phyloP scores from a whole-genome alignment of 2,888 invertebrate genomes.

The Ctena decussata region DNA sequence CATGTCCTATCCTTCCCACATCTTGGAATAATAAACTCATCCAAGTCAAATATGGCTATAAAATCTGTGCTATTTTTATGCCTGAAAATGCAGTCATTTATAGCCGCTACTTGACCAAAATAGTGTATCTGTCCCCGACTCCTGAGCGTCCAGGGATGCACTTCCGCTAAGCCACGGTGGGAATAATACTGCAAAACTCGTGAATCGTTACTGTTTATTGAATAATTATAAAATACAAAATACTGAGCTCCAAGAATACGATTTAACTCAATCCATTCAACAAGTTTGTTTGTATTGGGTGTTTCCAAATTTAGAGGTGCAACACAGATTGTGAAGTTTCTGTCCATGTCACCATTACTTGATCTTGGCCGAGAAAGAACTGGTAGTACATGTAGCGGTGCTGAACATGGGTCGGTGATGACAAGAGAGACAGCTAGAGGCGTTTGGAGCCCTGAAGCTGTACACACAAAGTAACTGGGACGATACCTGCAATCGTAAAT shows the following conservation, averaged over 20 bases:
- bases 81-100: slow-evolving; percentile 17
- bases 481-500: not conserved
- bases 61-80: not conserved
- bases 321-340: not conserved
- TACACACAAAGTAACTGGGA: not conserved
- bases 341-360: too few relatives aligned
- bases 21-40: slow-evolving; percentile 23
- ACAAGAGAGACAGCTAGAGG: not conserved
- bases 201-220: not conserved
- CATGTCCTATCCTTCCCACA: not conserved
- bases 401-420: not conserved
- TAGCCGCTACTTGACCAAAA: slow-evolving; percentile 1
- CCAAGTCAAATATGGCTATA: slow-evolving; percentile 9
- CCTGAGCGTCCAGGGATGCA: not conserved
- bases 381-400: not conserved
- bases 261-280: not conserved
- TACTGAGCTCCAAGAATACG: not conserved
- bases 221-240: not conserved
- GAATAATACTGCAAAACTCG: not conserved
- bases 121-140: not conserved
- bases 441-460: not conserved
- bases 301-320: not conserved
- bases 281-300: not conserved
- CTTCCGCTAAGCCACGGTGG: not conserved
- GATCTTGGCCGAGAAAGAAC: not conserved